Evolutionary conservation across 2,797 vertebrate genomes (phyloP).

Genomic region (Xiphorhynchus erythropygius): DNA sequence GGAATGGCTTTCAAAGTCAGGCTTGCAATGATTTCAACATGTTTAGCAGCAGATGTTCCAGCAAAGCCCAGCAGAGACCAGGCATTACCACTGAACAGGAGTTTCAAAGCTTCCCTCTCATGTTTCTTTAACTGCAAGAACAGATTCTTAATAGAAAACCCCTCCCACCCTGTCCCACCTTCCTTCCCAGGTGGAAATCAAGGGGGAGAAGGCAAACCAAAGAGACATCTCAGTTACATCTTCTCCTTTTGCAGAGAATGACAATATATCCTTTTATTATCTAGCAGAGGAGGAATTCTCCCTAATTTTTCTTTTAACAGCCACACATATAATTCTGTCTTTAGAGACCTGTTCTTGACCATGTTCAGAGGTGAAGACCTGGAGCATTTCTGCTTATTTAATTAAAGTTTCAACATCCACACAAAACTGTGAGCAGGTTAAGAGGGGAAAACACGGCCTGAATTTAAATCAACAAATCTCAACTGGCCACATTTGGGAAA

Average conservation of each 20-base stretch:
- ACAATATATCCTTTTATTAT: background rate
- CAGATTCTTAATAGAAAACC: background rate
- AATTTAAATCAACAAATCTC: background rate
- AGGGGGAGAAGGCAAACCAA: background rate
- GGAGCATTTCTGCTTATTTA: background rate
- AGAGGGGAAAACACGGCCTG: background rate
- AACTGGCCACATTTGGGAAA: background rate
- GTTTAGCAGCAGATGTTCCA: background rate
- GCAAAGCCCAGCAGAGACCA: background rate
- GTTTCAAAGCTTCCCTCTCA: background rate
- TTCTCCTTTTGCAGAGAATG: background rate
- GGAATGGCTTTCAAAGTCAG: background rate
- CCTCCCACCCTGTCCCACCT: background rate
- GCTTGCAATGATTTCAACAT: background rate
- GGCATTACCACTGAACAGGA: background rate
- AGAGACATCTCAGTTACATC: background rate
- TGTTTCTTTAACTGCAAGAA: constrained; percentile 5
- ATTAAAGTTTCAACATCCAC: background rate
- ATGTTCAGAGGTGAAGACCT: background rate
- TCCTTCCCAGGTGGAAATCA: background rate
- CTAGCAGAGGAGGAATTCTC: background rate
- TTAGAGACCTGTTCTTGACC: background rate
- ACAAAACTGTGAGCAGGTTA: background rate
- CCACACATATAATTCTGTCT: background rate
- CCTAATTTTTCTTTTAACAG: background rate